Percentiles rank a stretch among this genome's conserved stretches.
Conservation (phyloP, 2,113 vertebrate species). For the Corynorhinus townsendii region DNA sequence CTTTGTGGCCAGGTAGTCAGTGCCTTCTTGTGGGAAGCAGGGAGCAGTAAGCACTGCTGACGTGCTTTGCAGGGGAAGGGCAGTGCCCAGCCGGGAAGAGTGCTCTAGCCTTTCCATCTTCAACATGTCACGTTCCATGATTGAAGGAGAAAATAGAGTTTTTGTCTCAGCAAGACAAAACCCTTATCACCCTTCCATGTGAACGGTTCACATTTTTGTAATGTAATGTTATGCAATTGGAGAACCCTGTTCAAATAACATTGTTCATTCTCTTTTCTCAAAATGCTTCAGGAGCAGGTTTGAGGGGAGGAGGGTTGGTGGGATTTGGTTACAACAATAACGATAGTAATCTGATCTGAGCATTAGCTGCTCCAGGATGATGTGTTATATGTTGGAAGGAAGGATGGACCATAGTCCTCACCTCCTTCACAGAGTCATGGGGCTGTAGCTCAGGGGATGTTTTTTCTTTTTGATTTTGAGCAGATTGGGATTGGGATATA, state of each 20-base stretch:
- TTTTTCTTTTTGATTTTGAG: neutral
- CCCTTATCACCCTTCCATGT: neutral
- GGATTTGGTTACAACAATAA: conserved; percentile 22
- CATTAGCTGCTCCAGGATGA: neutral
- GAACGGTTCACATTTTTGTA: neutral
- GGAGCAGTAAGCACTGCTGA: neutral
- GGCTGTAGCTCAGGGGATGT: neutral
- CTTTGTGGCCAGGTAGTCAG: neutral
- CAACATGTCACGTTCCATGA: neutral
- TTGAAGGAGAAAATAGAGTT: neutral
- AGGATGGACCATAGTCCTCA: neutral
- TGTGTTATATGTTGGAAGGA: neutral
- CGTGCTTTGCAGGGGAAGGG: neutral
- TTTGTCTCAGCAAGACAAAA: neutral
- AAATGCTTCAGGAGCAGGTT: neutral
- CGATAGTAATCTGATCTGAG: neutral
- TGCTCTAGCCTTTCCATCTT: neutral
- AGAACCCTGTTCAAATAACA: neutral
- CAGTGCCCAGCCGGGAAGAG: neutral
- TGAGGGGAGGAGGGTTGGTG: neutral
- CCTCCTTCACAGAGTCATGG: neutral
- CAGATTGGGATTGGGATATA: neutral
- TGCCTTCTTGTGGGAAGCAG: neutral
- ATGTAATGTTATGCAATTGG: neutral
- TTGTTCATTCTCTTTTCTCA: neutral